Evolutionary conservation across 2,888 invertebrate species (phyloP).

Genomic region (Amphiduros pacificus): DNA sequence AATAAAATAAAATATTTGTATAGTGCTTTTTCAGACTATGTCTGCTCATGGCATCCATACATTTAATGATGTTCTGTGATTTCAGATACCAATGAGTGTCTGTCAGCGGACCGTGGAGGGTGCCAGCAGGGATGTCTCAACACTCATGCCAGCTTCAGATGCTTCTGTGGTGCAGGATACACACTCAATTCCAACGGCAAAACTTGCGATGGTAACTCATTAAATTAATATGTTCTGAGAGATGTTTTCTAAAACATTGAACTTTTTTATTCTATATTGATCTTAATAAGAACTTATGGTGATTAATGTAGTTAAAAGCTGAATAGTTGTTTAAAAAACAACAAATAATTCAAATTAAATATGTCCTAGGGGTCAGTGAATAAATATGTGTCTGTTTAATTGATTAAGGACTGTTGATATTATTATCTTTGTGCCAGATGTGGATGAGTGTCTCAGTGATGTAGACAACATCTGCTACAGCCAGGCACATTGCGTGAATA

Average conservation of each 20-base stretch:
- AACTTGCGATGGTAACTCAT: conserved; percentile 29
- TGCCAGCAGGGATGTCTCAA: conserved; percentile 37
- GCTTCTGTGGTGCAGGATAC: conserved; percentile 38
- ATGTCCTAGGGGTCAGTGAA: too few relatives aligned
- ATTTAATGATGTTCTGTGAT: too few relatives aligned
- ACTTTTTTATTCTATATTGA: too few relatives aligned
- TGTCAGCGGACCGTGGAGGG: conserved; percentile 25
- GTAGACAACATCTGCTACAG: conserved; percentile 28
- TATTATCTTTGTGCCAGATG: neutral
- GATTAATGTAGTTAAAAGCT: too few relatives aligned
- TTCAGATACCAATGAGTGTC: conserved; percentile 38
- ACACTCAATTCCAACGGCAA: conserved; percentile 27
- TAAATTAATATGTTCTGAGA: neutral
- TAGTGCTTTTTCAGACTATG: too few relatives aligned
- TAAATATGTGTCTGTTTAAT: neutral
- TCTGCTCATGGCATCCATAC: too few relatives aligned
- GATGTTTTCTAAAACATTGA: neutral
- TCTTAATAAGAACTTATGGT: too few relatives aligned
- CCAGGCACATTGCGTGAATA: conserved; percentile 31
- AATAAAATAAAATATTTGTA: too few relatives aligned
- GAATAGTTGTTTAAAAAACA: too few relatives aligned
- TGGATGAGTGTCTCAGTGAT: conserved; percentile 29
- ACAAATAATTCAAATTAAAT: too few relatives aligned
- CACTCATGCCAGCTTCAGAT: conserved; percentile 30
- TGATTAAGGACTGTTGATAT: neutral